These are phyloP conservation scores for Leptopilina drosophilae DNA, from an alignment of 2,888 invertebrate genomes.

Conservation along the genomic window DNA sequence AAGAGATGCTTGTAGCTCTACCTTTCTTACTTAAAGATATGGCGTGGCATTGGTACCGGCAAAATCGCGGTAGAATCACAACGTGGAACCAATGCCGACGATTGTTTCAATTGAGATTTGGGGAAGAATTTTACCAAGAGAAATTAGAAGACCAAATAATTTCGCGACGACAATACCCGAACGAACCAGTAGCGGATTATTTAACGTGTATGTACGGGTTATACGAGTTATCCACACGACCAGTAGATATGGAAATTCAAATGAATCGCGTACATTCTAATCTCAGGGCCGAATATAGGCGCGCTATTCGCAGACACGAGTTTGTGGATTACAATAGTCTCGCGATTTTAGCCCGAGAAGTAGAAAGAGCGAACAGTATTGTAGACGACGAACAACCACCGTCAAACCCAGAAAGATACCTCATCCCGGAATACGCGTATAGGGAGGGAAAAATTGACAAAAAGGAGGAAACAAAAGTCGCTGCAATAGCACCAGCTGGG, in stretches of 20 bases:
- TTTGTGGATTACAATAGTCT: constrained; percentile 37
- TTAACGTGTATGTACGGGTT: constrained; percentile 39
- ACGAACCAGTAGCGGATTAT: constrained; percentile 36
- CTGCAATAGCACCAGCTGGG: neutral
- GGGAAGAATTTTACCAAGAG: constrained; percentile 23
- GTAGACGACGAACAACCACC: neutral
- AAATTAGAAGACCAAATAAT: constrained; percentile 33
- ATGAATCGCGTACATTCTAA: constrained; percentile 44
- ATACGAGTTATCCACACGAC: constrained; percentile 21
- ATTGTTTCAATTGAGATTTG: constrained; percentile 31
- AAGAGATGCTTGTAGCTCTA: constrained; percentile 35
- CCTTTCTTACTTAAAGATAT: constrained; percentile 35
- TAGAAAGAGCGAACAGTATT: neutral
- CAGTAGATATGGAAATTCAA: constrained; percentile 31
- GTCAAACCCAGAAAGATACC: neutral
- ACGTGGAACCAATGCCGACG: constrained; percentile 44
- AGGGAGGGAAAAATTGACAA: neutral
- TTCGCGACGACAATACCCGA: constrained; percentile 40
- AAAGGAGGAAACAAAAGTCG: neutral
- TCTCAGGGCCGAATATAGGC: constrained; percentile 37
- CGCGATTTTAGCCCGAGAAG: neutral
- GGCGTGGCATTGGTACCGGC: constrained; percentile 43
- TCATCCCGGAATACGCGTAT: neutral
- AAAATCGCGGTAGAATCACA: neutral
- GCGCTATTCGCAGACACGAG: constrained; percentile 32